Evolutionary conservation across 2,797 vertebrate genomes (phyloP).

Genomic region (Aphelocoma californica): DNA sequence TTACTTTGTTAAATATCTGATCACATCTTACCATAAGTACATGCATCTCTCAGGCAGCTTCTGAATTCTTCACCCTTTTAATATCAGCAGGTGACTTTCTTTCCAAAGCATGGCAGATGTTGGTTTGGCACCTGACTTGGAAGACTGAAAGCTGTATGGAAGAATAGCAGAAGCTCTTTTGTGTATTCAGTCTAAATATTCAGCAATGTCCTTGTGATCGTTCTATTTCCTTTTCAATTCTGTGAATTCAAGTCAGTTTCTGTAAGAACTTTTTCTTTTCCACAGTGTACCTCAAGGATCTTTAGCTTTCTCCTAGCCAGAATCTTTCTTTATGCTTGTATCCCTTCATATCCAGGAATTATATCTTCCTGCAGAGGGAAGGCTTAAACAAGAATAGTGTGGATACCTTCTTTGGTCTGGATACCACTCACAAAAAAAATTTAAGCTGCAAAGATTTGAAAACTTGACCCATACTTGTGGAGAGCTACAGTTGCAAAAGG

Average conservation of each 20-base stretch:
- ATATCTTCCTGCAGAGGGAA: background rate
- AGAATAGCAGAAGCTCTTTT: background rate
- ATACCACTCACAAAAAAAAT: background rate
- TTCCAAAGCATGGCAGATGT: background rate
- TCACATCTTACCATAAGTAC: background rate
- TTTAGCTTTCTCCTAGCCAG: background rate
- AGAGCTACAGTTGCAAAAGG: background rate
- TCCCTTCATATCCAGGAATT: background rate
- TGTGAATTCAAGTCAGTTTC: background rate
- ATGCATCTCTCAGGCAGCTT: background rate
- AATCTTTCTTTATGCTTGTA: background rate
- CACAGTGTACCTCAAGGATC: background rate
- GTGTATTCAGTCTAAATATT: background rate
- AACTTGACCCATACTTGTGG: background rate
- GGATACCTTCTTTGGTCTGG: background rate
- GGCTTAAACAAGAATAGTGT: background rate
- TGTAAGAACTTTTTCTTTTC: background rate
- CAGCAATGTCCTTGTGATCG: background rate
- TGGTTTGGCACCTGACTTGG: background rate
- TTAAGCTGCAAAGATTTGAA: background rate
- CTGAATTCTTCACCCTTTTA: background rate
- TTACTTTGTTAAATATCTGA: background rate
- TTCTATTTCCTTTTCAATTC: background rate
- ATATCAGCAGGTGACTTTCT: background rate
- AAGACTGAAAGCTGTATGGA: background rate